phyloP scores from a whole-genome alignment of 2,888 invertebrate genomes.

The Drosophila siamana region DNA sequence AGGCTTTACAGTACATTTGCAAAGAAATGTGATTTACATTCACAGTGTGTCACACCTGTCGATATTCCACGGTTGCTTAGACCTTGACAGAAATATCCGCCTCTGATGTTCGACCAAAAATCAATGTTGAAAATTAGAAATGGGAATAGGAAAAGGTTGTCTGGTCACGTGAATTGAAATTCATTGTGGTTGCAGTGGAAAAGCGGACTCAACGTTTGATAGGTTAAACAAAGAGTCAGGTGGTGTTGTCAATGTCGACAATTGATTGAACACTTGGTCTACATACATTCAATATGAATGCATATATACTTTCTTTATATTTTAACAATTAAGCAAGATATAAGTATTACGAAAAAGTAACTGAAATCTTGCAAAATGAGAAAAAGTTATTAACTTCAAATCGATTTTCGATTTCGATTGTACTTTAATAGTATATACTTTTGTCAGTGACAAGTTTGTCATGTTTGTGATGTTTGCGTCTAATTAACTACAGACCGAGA shows the following conservation, averaged over 20 bases:
- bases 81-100: slow-evolving; percentile 16
- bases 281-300: not conserved
- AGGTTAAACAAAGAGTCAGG: slow-evolving; percentile 24
- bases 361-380: slow-evolving; percentile 3
- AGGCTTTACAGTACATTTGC: not conserved
- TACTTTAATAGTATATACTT: not conserved
- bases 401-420: slow-evolving; percentile 1
- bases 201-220: slow-evolving; percentile 5
- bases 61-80: slow-evolving; percentile 17
- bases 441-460: slow-evolving; percentile 17
- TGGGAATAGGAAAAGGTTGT: slow-evolving; percentile 1
- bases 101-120: slow-evolving; percentile 24
- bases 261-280: slow-evolving; percentile 22
- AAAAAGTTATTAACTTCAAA: not conserved
- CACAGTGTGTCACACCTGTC: slow-evolving; percentile 26
- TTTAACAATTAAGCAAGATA: not conserved
- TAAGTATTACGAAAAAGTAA: not conserved
- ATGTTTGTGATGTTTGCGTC: slow-evolving; percentile 10
- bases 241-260: slow-evolving; percentile 20
- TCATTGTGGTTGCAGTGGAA: not conserved
- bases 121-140: slow-evolving; percentile 34
- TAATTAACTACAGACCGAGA: slow-evolving; percentile 43
- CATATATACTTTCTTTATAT: slow-evolving; percentile 8
- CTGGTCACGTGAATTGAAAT: slow-evolving; percentile 20
- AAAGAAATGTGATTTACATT: not conserved